Evolutionary conservation across 2,888 invertebrate species (phyloP).

Genomic region (Drosophila koepferae): DNA sequence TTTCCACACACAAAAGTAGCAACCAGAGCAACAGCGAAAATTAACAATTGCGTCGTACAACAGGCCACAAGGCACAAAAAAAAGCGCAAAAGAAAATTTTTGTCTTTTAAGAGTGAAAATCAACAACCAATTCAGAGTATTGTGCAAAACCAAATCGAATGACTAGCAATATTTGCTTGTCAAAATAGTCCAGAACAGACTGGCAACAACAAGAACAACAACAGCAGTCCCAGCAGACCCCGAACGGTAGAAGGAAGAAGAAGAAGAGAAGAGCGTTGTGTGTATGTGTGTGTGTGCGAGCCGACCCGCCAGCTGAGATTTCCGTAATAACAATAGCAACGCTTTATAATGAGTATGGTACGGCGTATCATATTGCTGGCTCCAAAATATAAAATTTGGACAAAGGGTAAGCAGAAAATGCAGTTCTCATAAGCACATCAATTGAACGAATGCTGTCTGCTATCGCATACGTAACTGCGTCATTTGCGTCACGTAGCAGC

Average conservation of each 20-base stretch:
- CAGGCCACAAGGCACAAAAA: constrained; percentile 13
- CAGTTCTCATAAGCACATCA: constrained; percentile 14
- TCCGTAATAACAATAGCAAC: constrained; percentile 40
- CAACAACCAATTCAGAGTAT: neutral
- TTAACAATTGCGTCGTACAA: constrained; percentile 69
- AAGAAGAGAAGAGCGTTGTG: constrained; percentile 27
- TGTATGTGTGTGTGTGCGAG: constrained; percentile 19
- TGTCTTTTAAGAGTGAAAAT: constrained; percentile 13
- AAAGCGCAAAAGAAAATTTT: constrained; percentile 18
- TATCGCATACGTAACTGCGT: constrained; percentile 78
- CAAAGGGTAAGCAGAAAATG: constrained; percentile 73
- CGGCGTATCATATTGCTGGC: constrained; percentile 80
- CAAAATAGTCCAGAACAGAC: constrained; percentile 45
- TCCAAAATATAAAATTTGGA: constrained; percentile 80
- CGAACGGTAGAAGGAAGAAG: constrained; percentile 32
- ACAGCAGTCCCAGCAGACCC: constrained; percentile 4
- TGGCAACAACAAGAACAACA: constrained; percentile 25
- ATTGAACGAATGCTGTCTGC: constrained; percentile 53
- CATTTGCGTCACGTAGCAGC: constrained; percentile 60
- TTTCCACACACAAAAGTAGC: constrained; percentile 65
- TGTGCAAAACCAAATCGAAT: constrained; percentile 39
- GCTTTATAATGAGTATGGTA: constrained; percentile 79
- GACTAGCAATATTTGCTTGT: constrained; percentile 48
- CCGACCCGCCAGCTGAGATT: constrained; percentile 63
- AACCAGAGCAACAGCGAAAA: constrained; percentile 56